phyloP scores from a whole-genome alignment of 2,888 invertebrate species.

The Sphaerophoria rueppellii region DNA sequence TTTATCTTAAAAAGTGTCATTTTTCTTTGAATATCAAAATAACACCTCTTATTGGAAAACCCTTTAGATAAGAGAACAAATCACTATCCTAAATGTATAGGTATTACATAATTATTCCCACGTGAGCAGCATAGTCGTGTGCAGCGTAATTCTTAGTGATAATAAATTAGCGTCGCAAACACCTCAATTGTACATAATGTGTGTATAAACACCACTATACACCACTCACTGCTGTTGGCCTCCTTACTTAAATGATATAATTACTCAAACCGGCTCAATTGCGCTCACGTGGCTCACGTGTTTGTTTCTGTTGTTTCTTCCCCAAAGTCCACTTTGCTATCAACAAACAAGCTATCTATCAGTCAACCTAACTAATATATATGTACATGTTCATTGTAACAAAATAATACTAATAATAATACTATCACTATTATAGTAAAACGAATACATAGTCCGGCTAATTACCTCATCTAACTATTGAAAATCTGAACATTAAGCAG shows the following conservation, averaged over 20 bases:
- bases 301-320: conserved; percentile 3
- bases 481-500: conserved; percentile 1
- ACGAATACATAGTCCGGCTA: no score
- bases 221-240: conserved; percentile 9
- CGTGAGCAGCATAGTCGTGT: no score
- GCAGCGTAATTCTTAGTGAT: no score
- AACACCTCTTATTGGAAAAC: no score
- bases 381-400: conserved; percentile 1
- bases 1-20: no score
- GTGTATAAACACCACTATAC: neutral
- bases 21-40: no score
- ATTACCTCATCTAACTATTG: no score
- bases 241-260: conserved; percentile 27
- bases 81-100: no score
- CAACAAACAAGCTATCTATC: neutral
- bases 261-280: conserved; percentile 3
- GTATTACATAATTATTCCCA: no score
- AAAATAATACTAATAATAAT: conserved; percentile 8
- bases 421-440: no score
- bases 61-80: no score
- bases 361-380: conserved; percentile 2
- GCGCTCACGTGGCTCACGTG: conserved; percentile 37
- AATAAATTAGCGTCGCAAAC: neutral
- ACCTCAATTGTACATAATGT: conserved; percentile 4
- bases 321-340: conserved; percentile 5